Evolutionary conservation across 2,797 vertebrate species (phyloP).

Genomic region (Platalea minor): DNA sequence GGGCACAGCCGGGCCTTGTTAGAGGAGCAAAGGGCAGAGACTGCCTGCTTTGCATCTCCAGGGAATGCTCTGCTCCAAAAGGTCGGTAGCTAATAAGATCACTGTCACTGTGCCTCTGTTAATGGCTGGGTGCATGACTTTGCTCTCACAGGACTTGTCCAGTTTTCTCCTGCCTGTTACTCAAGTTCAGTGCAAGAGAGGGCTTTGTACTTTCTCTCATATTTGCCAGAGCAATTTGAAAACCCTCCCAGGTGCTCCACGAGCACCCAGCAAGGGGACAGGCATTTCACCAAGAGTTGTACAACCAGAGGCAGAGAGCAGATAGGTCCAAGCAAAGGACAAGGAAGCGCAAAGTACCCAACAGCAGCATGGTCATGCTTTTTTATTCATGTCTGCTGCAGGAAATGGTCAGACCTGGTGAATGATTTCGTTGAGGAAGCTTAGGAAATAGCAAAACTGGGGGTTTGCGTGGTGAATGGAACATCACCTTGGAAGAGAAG

Average conservation of each 20-base stretch:
- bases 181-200: not conserved
- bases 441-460: not conserved
- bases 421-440: not conserved
- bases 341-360: not conserved
- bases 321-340: not conserved
- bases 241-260: not conserved
- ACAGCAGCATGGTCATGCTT: not conserved
- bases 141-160: not conserved
- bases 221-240: not conserved
- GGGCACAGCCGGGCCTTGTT: not conserved
- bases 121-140: not conserved
- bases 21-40: not conserved
- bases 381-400: not conserved
- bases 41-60: not conserved
- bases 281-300: rapidly evolving
- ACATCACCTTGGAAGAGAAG: not conserved
- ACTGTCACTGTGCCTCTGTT: not conserved
- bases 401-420: not conserved
- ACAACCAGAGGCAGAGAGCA: not conserved
- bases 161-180: not conserved
- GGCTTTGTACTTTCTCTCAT: not conserved
- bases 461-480: rapidly evolving
- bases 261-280: not conserved
- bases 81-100: not conserved
- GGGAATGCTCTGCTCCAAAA: not conserved